Evolutionary conservation across 2,113 vertebrate genomes (phyloP).

Genomic region (Peromyscus polionotus): DNA sequence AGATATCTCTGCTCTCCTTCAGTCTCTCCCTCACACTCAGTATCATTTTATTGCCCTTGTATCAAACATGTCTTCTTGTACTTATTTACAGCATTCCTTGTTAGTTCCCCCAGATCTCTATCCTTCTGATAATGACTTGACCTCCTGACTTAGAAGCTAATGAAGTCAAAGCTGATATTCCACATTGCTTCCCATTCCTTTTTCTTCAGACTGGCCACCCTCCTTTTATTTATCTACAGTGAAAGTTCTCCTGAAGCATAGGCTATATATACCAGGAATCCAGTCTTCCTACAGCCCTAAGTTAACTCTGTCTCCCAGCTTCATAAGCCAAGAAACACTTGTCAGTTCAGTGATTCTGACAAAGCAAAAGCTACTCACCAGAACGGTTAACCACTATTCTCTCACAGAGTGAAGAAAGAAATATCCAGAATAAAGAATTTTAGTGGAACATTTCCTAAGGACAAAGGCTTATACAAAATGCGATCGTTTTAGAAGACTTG

Average conservation of each 20-base stretch:
- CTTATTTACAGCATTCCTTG: neutral
- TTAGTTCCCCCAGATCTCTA: neutral
- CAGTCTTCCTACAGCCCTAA: constrained; percentile 18
- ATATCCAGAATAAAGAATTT: neutral
- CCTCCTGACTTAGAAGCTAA: neutral
- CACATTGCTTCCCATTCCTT: neutral
- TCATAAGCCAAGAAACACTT: neutral
- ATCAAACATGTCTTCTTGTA: neutral
- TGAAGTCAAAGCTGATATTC: neutral
- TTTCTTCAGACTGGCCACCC: neutral
- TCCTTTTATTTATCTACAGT: constrained; percentile 1
- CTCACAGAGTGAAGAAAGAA: neutral
- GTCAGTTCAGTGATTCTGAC: constrained; percentile 23
- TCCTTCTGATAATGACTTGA: neutral
- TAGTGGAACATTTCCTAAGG: neutral
- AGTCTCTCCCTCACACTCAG: rapidly evolving
- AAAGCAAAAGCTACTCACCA: neutral
- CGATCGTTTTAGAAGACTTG: neutral
- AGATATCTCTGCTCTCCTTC: neutral
- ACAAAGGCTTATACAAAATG: neutral
- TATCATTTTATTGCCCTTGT: neutral
- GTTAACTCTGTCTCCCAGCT: constrained; percentile 17
- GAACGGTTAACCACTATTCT: neutral
- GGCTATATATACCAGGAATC: constrained; percentile 37
- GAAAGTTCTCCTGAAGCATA: neutral